Base-by-base conservation (phyloP, 2,113 vertebrate genomes). In the Cacatua alba region DNA sequence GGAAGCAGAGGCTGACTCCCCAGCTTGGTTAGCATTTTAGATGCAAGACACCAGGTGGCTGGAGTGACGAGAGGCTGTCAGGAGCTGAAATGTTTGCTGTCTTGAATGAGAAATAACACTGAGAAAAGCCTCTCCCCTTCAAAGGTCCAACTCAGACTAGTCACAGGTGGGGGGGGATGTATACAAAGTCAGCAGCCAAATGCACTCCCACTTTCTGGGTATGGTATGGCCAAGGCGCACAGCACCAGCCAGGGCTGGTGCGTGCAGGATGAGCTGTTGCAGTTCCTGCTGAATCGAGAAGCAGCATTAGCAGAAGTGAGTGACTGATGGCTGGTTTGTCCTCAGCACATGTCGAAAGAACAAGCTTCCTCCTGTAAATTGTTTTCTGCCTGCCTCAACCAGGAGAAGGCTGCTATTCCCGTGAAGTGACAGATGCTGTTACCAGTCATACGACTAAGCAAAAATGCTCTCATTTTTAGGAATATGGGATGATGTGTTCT, bases 31-130 rank as follows among this genome's bases (percentile, higher is more conserved):
- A 90, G 92, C 88, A 81, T 94, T 97, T 97, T 92, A 37, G 90
- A 95, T 92, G 91, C 31, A 72, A 97, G 96, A 93, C 95, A 89
- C 28, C 52, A 49, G 88, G 86, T 74, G 35, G 49, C 95, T 77
- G 70, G 93, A 97, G 92, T 97, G 97, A 98, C 78, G 71, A 82
- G 92, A 69, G 62, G 74, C 96, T 98, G 97, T 97, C 97, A 98
- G 25, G 21, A 55, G 72, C 93, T 95, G 96, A 95, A 95, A 31
- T 23, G 78, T 96, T 97, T 97, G 95, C 96, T 97, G 88, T 67
- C 92, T 96, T 33, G 67, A 90, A 95, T 88, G 85, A 94, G 84
- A 94, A 97, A 65, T 69, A 87, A 63, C 74, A 7, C 74, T n/a
- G 39, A 46, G 85, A 83, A 96, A 93, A 96, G 80, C 25, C 70